phyloP scores from a whole-genome alignment of 2,888 invertebrate species.

The Camponotus fellah region DNA sequence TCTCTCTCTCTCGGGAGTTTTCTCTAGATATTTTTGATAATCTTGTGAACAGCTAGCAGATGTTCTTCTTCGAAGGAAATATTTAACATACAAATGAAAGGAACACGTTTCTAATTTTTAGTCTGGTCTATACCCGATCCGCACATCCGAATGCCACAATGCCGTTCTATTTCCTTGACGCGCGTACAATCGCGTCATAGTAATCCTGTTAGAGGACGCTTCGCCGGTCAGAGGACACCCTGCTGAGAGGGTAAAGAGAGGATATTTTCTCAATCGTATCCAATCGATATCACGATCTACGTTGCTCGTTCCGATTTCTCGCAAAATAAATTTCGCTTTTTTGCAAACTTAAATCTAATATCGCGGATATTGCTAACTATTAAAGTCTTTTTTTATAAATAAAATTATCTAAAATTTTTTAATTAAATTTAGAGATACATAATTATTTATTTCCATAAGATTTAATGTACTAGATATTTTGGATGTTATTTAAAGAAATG shows the following conservation, averaged over 20 bases:
- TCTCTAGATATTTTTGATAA: conserved; percentile 24
- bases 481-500: background rate
- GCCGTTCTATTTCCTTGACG: conserved; percentile 84
- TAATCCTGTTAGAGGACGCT: conserved; percentile 84
- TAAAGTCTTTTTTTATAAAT: conserved; percentile 22
- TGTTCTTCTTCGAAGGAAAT: conserved; percentile 70
- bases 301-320: conserved; percentile 66
- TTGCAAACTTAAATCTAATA: background rate
- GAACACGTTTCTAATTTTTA: conserved; percentile 81
- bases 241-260: conserved; percentile 77
- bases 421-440: background rate
- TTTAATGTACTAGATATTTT: conserved; percentile 16
- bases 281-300: conserved; percentile 67
- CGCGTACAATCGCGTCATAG: conserved; percentile 84
- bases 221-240: conserved; percentile 81
- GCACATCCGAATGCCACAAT: conserved; percentile 77
- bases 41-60: conserved; percentile 66
- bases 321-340: conserved; percentile 66
- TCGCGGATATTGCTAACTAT: background rate
- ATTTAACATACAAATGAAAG: conserved; percentile 77
- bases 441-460: background rate
- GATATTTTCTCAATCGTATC: conserved; percentile 68
- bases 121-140: conserved; percentile 73
- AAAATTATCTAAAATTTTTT: conserved; percentile 3
- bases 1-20: background rate